These are phyloP conservation scores for Centropus bengalensis DNA, from an alignment of 2,113 vertebrate species.

Conservation along the genomic window DNA sequence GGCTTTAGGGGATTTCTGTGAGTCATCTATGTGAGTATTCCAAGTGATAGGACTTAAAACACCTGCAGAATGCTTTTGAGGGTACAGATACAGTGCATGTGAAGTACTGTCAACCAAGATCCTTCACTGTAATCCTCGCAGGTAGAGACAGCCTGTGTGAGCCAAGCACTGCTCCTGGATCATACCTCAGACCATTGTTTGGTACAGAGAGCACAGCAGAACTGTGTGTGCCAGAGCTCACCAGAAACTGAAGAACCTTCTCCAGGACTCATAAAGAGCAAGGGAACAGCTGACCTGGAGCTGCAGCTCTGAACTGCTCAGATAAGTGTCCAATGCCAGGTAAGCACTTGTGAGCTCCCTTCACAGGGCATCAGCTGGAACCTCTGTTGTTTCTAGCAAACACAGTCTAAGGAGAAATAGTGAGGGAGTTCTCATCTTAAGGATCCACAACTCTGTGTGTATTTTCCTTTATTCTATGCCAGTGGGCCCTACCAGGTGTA, in stretches of 20 bases:
- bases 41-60: background rate
- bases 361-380: background rate
- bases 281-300: background rate
- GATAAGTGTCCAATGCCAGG: no score
- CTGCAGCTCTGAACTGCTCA: background rate
- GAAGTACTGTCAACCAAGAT: background rate
- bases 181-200: rapidly evolving
- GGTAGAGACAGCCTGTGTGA: background rate
- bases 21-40: background rate
- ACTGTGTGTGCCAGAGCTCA: background rate
- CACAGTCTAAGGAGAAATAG: rapidly evolving
- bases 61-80: background rate
- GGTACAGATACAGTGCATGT: background rate
- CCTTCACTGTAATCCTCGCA: background rate
- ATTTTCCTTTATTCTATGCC: background rate
- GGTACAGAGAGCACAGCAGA: background rate
- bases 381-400: background rate
- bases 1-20: background rate
- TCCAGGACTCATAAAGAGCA: rapidly evolving
- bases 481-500: background rate
- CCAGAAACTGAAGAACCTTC: background rate
- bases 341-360: background rate
- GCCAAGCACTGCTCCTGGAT: background rate
- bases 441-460: background rate
- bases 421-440: background rate